Conservation (phyloP, 2,797 vertebrate genomes). For the Eulemur albifrons region DNA sequence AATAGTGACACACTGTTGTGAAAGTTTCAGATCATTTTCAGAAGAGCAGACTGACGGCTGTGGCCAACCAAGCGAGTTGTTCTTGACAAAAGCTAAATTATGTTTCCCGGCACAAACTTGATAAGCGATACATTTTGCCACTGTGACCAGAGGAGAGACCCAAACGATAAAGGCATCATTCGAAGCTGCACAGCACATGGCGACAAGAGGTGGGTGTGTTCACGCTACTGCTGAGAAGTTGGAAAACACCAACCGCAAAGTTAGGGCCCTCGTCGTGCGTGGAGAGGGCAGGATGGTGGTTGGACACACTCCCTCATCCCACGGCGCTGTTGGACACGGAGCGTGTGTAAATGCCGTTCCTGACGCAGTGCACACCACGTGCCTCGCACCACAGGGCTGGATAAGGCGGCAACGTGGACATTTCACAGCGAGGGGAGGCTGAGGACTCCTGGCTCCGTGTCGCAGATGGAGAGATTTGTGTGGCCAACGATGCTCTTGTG, state of each 20-base stretch:
- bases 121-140: neutral
- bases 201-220: fast-evolving
- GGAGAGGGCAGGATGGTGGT: neutral
- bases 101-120: neutral
- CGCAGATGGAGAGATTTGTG: fast-evolving
- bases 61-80: neutral
- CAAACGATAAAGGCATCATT: fast-evolving
- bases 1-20: fast-evolving
- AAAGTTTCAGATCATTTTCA: neutral
- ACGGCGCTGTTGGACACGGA: fast-evolving
- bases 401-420: fast-evolving
- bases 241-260: fast-evolving
- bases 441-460: fast-evolving
- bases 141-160: neutral
- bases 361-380: fast-evolving
- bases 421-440: neutral
- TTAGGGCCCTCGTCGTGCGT: fast-evolving
- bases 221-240: fast-evolving
- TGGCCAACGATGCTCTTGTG: fast-evolving
- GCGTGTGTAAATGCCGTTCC: fast-evolving
- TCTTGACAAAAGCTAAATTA: neutral
- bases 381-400: fast-evolving
- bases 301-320: fast-evolving
- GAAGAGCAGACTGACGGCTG: neutral
- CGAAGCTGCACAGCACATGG: fast-evolving